Percentiles rank a stretch among this genome's conserved stretches.
Conservation (phyloP, 2,797 vertebrate genomes). For the Sebastiscus albofasciatus region DNA sequence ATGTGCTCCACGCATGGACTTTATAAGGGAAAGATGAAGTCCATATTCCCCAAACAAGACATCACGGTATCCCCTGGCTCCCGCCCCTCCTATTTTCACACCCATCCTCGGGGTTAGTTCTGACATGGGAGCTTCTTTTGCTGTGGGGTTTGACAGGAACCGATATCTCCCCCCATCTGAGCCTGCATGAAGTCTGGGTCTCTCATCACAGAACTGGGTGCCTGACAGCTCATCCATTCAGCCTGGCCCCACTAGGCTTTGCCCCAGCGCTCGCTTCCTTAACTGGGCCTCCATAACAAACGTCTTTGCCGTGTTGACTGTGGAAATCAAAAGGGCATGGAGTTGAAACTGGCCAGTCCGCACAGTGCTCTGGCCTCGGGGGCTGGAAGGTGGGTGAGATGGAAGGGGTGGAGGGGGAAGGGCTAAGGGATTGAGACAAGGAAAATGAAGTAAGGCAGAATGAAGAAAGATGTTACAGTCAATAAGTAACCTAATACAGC, state of each 20-base stretch:
- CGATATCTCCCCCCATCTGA: conserved; percentile 78
- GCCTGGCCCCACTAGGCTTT: conserved; percentile 81
- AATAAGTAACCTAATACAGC: conserved; percentile 84
- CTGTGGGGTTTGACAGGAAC: conserved; percentile 78
- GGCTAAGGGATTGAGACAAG: conserved; percentile 35
- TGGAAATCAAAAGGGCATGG: conserved; percentile 39
- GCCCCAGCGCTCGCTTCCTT: conserved; percentile 67
- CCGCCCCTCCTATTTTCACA: conserved; percentile 42
- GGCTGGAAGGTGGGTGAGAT: conserved; percentile 35
- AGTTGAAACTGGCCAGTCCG: conserved; percentile 30
- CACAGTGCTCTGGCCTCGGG: conserved; percentile 31
- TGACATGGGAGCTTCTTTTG: conserved; percentile 60
- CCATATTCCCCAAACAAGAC: conserved; percentile 45
- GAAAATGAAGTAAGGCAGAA: conserved; percentile 65
- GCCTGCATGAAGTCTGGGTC: conserved; percentile 83
- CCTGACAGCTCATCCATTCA: conserved; percentile 91
- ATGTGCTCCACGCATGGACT: conserved; percentile 38
- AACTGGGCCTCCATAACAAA: conserved; percentile 81
- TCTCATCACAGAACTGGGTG: conserved; percentile 84
- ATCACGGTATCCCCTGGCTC: conserved; percentile 32
- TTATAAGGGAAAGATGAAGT: conserved; percentile 51
- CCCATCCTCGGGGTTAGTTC: conserved; percentile 41
- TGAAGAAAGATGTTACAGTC: conserved; percentile 80
- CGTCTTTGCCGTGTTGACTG: conserved; percentile 64
- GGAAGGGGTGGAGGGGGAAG: conserved; percentile 31